A percentile compares a stretch with the other conserved stretches of the same genome.
These are phyloP conservation scores for Syrphus vitripennis DNA, from an alignment of 2,888 invertebrate genomes.

Conservation along the genomic window DNA sequence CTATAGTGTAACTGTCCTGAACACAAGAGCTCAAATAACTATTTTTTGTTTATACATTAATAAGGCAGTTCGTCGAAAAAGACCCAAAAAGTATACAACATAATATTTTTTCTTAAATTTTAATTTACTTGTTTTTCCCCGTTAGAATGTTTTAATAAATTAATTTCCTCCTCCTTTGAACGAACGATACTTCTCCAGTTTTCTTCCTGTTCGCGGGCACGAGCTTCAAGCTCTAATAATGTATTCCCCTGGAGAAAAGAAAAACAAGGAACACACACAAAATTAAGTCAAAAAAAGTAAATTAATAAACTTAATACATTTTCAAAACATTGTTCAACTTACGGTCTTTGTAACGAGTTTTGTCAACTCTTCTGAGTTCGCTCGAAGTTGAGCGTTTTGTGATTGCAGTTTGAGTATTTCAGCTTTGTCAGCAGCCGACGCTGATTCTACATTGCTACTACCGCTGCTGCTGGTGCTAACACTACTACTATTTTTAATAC, in stretches of 20 bases:
- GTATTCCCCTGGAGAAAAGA: conserved; percentile 77
- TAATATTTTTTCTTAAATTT: not conserved
- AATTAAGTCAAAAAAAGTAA: not conserved
- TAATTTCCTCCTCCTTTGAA: conserved; percentile 79
- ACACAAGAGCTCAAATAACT: no score
- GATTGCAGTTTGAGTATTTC: conserved; percentile 81
- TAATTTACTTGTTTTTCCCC: conserved; percentile 77
- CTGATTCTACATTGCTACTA: conserved; percentile 70
- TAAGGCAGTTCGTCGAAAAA: no score
- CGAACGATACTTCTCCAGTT: conserved; percentile 79
- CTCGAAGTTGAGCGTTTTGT: conserved; percentile 86
- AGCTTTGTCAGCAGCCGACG: conserved; percentile 68
- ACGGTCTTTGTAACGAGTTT: conserved; percentile 90
- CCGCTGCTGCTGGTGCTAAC: conserved; percentile 73
- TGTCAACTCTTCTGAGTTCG: conserved; percentile 87
- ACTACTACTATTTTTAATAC: conserved; percentile 77
- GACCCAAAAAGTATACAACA: not conserved
- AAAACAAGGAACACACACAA: no score
- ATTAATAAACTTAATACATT: not conserved
- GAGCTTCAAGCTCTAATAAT: conserved; percentile 79
- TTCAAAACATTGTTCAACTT: conserved; percentile 76
- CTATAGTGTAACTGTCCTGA: no score
- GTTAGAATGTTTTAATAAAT: conserved; percentile 79
- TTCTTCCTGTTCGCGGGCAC: conserved; percentile 79
- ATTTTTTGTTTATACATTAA: no score